These are phyloP conservation scores for Scaptomyza montana DNA, from an alignment of 1,140 invertebrate genomes.

Conservation along the genomic window DNA sequence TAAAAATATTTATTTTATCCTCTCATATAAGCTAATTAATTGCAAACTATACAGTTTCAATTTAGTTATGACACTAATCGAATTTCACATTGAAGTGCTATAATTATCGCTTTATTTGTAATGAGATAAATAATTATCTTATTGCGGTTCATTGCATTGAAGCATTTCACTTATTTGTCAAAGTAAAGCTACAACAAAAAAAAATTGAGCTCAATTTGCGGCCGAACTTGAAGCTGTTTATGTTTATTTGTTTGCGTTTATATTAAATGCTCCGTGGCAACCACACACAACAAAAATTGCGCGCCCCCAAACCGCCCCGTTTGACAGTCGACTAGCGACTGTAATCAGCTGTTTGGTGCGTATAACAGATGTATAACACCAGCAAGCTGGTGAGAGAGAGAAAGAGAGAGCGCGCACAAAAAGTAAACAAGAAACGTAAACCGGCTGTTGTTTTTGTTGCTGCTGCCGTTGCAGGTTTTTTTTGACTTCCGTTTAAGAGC, in stretches of 20 bases:
- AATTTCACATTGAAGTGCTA: slow-evolving; percentile 16
- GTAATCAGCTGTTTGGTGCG: slow-evolving; percentile 58
- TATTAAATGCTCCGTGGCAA: slow-evolving; percentile 72
- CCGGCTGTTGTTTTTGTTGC: slow-evolving; percentile 69
- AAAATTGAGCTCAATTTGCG: slow-evolving; percentile 76
- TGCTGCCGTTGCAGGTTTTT: slow-evolving; percentile 34
- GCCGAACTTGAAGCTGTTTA: slow-evolving; percentile 72
- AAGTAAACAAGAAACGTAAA: slow-evolving; percentile 70
- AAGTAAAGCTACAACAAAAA: slow-evolving; percentile 43
- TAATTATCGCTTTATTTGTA: slow-evolving; percentile 32
- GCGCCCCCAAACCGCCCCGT: not conserved
- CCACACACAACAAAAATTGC: slow-evolving; percentile 23
- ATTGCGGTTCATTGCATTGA: slow-evolving; percentile 37
- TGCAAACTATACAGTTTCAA: not conserved
- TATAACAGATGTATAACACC: slow-evolving; percentile 58
- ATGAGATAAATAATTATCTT: slow-evolving; percentile 19
- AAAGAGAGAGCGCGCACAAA: slow-evolving; percentile 45
- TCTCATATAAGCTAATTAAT: slow-evolving; percentile 1
- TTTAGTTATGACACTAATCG: slow-evolving; percentile 6
- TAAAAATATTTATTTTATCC: not conserved
- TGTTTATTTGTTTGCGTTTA: slow-evolving; percentile 74
- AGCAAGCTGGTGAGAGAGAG: slow-evolving; percentile 41
- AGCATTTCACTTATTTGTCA: slow-evolving; percentile 14
- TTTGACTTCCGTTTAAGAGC: slow-evolving; percentile 62
- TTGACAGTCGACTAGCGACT: slow-evolving; percentile 17